Evolutionary conservation across 2,888 invertebrate species (phyloP).

Genomic region (Drosophila flavopinicola): DNA sequence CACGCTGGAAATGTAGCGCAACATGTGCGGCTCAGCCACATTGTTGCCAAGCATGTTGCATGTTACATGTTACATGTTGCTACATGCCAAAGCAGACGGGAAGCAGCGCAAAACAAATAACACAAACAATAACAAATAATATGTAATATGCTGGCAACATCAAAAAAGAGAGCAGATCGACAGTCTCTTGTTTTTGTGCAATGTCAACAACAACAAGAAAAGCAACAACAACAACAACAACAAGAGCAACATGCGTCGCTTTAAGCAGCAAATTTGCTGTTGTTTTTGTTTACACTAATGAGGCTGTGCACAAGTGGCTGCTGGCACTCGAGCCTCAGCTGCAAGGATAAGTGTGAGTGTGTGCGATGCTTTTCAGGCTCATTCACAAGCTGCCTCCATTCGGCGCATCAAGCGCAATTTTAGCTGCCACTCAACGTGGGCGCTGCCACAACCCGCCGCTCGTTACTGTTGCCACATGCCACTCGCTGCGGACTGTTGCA

Average conservation of each 20-base stretch:
- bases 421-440: constrained; percentile 30
- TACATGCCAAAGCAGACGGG: constrained; percentile 13
- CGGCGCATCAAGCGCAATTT: constrained; percentile 28
- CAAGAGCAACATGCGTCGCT: constrained; percentile 26
- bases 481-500: constrained; percentile 25
- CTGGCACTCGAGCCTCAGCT: constrained; percentile 54
- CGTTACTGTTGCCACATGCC: constrained; percentile 44
- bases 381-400: constrained; percentile 10
- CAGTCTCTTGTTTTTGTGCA: constrained; percentile 16
- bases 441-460: not conserved
- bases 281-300: constrained; percentile 63
- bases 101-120: constrained; percentile 39
- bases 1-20: constrained; percentile 50
- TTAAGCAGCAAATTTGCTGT: constrained; percentile 30
- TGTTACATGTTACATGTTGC: too few species aligned
- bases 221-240: not conserved
- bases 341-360: constrained; percentile 24
- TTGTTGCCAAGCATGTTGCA: constrained; percentile 42
- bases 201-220: constrained; percentile 8
- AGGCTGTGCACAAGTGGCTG: constrained; percentile 67
- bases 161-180: constrained; percentile 20
- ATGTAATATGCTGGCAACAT: constrained; percentile 30
- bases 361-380: constrained; percentile 24
- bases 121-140: constrained; percentile 47
- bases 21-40: constrained; percentile 49